Conservation (phyloP, 2,113 vertebrate species). For the Campylomormyrus numenius region DNA sequence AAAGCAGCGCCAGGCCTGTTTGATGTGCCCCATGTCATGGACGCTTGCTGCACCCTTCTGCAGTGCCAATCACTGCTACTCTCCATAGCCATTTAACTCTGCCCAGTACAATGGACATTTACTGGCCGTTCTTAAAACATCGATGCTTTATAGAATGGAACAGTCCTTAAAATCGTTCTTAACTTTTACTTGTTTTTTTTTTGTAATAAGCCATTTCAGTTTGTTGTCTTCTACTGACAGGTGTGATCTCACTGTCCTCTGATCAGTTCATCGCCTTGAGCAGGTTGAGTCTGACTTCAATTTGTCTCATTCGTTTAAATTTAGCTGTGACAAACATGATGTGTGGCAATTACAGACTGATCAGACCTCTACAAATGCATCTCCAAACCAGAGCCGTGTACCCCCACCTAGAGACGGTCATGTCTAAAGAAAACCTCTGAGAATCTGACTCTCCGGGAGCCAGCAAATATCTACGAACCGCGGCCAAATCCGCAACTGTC, state of each 20-base stretch:
- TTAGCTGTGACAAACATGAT: background rate
- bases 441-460: slow-evolving; percentile 33
- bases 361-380: background rate
- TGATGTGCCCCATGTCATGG: slow-evolving; percentile 52
- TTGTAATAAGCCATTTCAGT: background rate
- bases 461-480: slow-evolving; percentile 46
- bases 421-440: too few relatives aligned
- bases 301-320: background rate
- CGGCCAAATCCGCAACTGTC: slow-evolving; percentile 58
- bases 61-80: slow-evolving; percentile 41
- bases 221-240: background rate
- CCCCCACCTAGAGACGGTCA: background rate
- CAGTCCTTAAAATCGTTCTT: background rate
- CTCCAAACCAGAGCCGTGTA: background rate
- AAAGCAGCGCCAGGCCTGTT: slow-evolving; percentile 49
- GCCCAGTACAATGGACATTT: slow-evolving; percentile 23
- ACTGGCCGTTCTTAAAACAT: background rate
- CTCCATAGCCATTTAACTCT: slow-evolving; percentile 33
- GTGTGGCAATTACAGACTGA: background rate
- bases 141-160: background rate
- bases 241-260: background rate
- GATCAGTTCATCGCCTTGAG: background rate
- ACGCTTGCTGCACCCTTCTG: slow-evolving; percentile 38
- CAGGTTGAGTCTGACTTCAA: background rate
- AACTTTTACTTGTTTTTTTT: background rate